Evolutionary conservation across 1,140 invertebrate genomes (phyloP), one percentile per base, ranked within the genome.

Genomic region (Ooceraea biroi): DNA sequence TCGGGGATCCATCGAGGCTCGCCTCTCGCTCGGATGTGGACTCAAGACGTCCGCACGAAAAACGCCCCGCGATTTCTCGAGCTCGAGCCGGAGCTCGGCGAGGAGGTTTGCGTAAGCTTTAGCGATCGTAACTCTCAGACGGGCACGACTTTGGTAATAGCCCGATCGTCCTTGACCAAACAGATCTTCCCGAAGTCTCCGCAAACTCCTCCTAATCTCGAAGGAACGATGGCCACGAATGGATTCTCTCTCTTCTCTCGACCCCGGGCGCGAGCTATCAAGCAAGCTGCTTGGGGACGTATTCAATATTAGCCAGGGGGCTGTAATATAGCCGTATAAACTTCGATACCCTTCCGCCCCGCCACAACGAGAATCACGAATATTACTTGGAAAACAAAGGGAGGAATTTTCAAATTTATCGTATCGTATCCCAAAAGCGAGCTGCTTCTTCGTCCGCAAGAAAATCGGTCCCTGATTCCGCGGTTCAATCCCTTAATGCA

Each of bases 161-260:
- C 25, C 25, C 50, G 76, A 72, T 83, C 66, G 72, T 77, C 60
- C 72, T 78, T 85, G 86, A 83, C 84, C 78, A 87, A 85, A 87
- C 86, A 85, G 84, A 87, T 87, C 84, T 83, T 72, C 72, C 71
- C 46, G 14, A 74, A 85, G 78, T 77, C 66, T 83, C 27, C 44
- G 71, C 63, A 83, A 85, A 84, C 68, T 80, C 27, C 48, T 71
- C 22, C 55, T 84, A 88, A 88, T 88, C 69, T 82, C 61, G 55
- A 52, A 66, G 69, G 55, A 68, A 55, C 48, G 50, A 84, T 27
- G 41, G 50, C 66, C 58, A 7, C 36, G 72, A 86, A 71, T 55
- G 57, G 46, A 57, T 65, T 77, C 60, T 86, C 71, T 74, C 55
- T 22, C 41, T 27, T 48, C 41, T 63, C 41, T 11, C 36, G 36